Evolutionary conservation across 2,113 vertebrate species (phyloP).

Genomic region (Oryzias curvinotus): DNA sequence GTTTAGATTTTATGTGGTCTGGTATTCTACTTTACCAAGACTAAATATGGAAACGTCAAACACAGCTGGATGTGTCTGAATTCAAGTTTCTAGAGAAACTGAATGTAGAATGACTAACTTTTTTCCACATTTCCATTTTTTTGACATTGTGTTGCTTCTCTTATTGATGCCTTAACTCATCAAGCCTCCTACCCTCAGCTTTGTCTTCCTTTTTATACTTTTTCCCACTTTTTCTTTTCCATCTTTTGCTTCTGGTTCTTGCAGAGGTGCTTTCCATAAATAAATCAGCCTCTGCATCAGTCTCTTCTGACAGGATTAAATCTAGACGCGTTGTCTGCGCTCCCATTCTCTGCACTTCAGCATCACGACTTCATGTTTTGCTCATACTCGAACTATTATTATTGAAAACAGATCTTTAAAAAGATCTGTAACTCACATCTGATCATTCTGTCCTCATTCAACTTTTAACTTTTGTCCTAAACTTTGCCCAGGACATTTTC

Average conservation of each 20-base stretch:
- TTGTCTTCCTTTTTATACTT: not conserved
- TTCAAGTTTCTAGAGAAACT: too few relatives aligned
- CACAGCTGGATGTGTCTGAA: constrained; percentile 19
- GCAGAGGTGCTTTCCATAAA: constrained; percentile 20
- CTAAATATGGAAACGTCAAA: constrained; percentile 32
- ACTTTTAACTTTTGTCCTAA: constrained; percentile 36
- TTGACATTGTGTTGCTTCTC: constrained; percentile 10
- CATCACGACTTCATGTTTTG: constrained; percentile 4
- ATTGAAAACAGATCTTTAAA: constrained; percentile 32
- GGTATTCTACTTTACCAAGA: constrained; percentile 16
- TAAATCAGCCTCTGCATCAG: constrained; percentile 6
- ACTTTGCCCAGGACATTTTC: constrained; percentile 17
- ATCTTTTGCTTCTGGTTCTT: constrained; percentile 20
- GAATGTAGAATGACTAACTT: constrained; percentile 28
- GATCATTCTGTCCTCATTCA: constrained; percentile 15
- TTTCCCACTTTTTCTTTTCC: constrained; percentile 15
- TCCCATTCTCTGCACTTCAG: constrained; percentile 4
- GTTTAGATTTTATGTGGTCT: constrained; percentile 2
- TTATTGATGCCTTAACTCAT: constrained; percentile 7
- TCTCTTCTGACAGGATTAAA: constrained; percentile 19
- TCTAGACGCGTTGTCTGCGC: not conserved
- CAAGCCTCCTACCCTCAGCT: constrained; percentile 15
- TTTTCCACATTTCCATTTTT: constrained; percentile 1
- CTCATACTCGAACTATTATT: constrained; percentile 6
- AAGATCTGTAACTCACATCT: constrained; percentile 18